Base-by-base conservation (phyloP, 2,888 invertebrate species). In the Macrophya alboannulata region DNA sequence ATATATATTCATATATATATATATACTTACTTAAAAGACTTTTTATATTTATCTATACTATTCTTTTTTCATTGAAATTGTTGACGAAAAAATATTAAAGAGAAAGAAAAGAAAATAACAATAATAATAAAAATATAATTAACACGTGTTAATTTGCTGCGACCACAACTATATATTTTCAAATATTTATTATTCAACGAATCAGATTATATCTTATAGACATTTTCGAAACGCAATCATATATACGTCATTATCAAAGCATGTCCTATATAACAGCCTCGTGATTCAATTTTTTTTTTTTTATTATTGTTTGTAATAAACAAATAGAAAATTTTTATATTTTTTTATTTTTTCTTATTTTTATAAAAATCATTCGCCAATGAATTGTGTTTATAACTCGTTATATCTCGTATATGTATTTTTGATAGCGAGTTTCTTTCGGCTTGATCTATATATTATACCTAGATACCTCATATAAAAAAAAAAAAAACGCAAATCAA, bases 71-170 rank as follows among this genome's bases (percentile, higher is more conserved):
- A 62, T 62, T 37, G 68, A 84, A 82, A 85, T 55, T 55, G 8
- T 55, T 51, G n/a, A 82, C 10, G 5, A 76, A 45, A 37, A 76
- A 85, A 85, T 84, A 87, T 31, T 71, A 76, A 86, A 17, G 45
- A 21, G 48, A 21, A 45, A 5, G 21, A 21, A 48, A 74, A 51
- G 15, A 17, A 51, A 0, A 4, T 51, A 51, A 51, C 17, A 51
- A 65, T 37, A 4, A 15, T 31, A 4, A 62, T 21, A 62, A 25
- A 62, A 85, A 83, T 25, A 82, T 87, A 88, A 90, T 88, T 88
- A 88, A 91, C 87, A 91, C 90, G 92, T 92, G 92, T 92, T 92
- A 88, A 92, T 92, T 92, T 92, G 91, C 91, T 92, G 92, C 91
- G 89, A 91, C 92, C 91, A 92, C 89, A 86, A 89, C 74, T 48